Conservation (phyloP, 2,797 vertebrate genomes). For the Crocidura indochinensis region DNA sequence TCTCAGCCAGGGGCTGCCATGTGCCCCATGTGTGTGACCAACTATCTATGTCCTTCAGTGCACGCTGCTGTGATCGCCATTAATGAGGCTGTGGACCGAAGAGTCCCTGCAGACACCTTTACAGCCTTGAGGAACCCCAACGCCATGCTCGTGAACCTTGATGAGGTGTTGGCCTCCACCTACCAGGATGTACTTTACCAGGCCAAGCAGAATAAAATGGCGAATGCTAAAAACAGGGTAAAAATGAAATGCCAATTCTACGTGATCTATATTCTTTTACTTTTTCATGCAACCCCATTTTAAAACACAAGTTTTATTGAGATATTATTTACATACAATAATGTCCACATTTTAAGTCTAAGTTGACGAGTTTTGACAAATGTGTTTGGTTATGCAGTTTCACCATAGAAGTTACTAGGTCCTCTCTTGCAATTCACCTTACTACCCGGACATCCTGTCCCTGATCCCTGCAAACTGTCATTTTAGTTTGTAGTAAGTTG, state of each 20-base stretch:
- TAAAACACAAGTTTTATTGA: background rate
- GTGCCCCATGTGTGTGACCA: background rate
- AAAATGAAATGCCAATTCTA: background rate
- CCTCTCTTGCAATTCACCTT: background rate
- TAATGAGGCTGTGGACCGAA: slow-evolving; percentile 96
- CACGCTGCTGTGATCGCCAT: slow-evolving; percentile 99
- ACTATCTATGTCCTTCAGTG: slow-evolving; percentile 89
- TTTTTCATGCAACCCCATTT: background rate
- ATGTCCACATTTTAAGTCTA: background rate
- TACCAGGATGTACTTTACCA: slow-evolving; percentile 95
- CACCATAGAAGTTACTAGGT: background rate
- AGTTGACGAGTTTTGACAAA: slow-evolving; percentile 11
- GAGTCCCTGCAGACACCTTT: slow-evolving; percentile 94
- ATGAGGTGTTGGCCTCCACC: slow-evolving; percentile 87
- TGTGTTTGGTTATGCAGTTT: background rate
- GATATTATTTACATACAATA: background rate
- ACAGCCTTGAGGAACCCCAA: slow-evolving; percentile 97
- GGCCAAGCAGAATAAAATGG: slow-evolving; percentile 96
- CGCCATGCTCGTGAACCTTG: slow-evolving; percentile 96
- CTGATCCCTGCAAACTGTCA: background rate
- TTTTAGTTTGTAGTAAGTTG: background rate
- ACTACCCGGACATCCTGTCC: background rate
- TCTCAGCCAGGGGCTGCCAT: background rate
- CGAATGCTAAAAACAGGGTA: slow-evolving; percentile 96
- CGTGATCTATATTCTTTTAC: slow-evolving; percentile 20